phyloP scores from a whole-genome alignment of 2,113 vertebrate species.

The Hystrix brachyura region DNA sequence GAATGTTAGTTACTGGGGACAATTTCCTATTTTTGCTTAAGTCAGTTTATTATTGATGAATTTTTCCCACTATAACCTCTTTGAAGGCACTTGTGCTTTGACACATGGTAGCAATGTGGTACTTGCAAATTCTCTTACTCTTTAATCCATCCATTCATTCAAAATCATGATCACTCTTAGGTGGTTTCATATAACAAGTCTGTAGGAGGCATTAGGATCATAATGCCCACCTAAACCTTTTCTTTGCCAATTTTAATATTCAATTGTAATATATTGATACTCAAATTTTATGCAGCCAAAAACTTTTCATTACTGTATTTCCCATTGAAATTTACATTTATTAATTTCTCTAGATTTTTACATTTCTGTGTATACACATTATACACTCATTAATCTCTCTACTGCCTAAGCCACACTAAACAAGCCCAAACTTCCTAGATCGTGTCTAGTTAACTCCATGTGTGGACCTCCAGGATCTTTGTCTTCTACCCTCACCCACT shows the following conservation, averaged over 20 bases:
- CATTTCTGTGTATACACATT: background rate
- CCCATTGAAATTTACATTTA: background rate
- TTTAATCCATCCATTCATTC: background rate
- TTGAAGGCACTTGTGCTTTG: background rate
- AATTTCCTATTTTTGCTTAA: background rate
- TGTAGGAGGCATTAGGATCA: background rate
- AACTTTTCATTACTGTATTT: slow-evolving; percentile 1
- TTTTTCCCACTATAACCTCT: background rate
- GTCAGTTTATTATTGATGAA: background rate
- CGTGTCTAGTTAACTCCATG: background rate
- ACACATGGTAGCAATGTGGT: background rate
- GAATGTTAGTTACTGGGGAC: background rate
- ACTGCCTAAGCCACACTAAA: background rate
- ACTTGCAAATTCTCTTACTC: background rate
- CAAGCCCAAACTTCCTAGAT: background rate
- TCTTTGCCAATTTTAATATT: slow-evolving; percentile 24
- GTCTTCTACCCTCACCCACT: background rate
- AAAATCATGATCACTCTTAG: background rate
- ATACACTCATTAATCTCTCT: background rate
- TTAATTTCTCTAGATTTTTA: background rate
- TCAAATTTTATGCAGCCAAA: slow-evolving; percentile 13
- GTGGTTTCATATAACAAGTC: background rate
- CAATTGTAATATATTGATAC: background rate
- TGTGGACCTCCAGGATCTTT: background rate
- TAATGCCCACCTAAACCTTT: background rate